phyloP scores from a whole-genome alignment of 2,888 invertebrate genomes.

The Deroplatys truncata region DNA sequence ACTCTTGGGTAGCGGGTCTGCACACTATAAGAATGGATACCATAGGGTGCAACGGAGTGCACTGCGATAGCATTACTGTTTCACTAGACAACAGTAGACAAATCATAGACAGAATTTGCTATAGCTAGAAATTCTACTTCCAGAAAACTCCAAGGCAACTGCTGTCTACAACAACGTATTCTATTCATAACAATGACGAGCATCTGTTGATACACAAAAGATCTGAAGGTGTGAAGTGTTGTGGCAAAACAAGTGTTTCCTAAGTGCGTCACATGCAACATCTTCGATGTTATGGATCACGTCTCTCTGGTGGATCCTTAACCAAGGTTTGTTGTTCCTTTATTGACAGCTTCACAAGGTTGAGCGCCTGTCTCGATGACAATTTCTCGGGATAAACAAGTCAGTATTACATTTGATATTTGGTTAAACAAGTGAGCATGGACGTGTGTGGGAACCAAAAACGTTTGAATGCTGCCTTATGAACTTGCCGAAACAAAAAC shows the following conservation, averaged over 20 bases:
- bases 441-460: not conserved
- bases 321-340: not conserved
- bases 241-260: not conserved
- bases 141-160: not conserved
- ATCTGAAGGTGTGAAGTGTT: not conserved
- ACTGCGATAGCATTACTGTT: not conserved
- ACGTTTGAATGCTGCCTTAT: not conserved
- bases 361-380: not conserved
- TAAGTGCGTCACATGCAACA: not conserved
- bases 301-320: not conserved
- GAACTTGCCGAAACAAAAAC: not conserved
- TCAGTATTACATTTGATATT: not conserved
- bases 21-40: not conserved
- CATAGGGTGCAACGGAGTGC: not conserved
- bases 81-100: not conserved
- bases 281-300: not conserved
- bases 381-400: not conserved
- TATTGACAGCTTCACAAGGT: not conserved
- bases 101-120: not conserved
- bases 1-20: no score
- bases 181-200: not conserved
- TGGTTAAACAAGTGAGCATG: not conserved
- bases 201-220: not conserved
- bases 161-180: not conserved
- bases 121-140: not conserved